Base-by-base conservation (phyloP, 1,140 invertebrate species). In the Dendroctonus ponderosae region DNA sequence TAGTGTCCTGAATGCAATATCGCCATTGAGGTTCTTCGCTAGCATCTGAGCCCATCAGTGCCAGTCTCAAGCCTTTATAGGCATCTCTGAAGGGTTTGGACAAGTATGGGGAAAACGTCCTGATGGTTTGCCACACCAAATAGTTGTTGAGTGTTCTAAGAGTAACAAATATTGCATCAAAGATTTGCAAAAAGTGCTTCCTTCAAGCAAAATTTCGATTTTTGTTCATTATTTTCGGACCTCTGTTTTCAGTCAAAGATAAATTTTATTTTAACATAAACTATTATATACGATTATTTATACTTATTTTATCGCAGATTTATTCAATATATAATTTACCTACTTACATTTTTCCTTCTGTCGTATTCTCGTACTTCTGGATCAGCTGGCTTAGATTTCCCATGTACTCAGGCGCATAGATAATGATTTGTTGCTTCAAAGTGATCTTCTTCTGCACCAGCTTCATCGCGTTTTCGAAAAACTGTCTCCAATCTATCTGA, bases 1-100 rank as follows among this genome's bases (percentile, higher is more conserved):
- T 96, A 0, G 94, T 94, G 71, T 98, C 95, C 2, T 87, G 89
- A 0, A 98, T 92, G 75, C 96, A 98, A 66, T 92, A 94, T 44
- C 94, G 81, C 96, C 96, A 99, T 26, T 89, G 85, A 62, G 90
- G 88, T 57, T 91, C 89, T 76, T 91, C 85, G 60, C 89, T 83
- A 39, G 91, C 94, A 79, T 95, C 89, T 4, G 91, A 89, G 0
- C 94, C 94, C 70, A 94, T 87, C 11, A 96, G 79, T 2, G 91
- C 92, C 77, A 96, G 95, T 37, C 93, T 82, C 5, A 98, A 81
- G 7, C 90, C 90, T 79, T 96, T 96, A 65, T 92, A 92, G 5
- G 95, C 94, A 74, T 98, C 93, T 37, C 93, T 81, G 78, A 97
- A 98, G 0, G 89, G 87, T 75, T 95, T 94, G 0, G 94, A 95